Evolutionary conservation across 2,888 invertebrate species (phyloP), one percentile per base, ranked within the genome.

Genomic region (Apocheima hispidaria): DNA sequence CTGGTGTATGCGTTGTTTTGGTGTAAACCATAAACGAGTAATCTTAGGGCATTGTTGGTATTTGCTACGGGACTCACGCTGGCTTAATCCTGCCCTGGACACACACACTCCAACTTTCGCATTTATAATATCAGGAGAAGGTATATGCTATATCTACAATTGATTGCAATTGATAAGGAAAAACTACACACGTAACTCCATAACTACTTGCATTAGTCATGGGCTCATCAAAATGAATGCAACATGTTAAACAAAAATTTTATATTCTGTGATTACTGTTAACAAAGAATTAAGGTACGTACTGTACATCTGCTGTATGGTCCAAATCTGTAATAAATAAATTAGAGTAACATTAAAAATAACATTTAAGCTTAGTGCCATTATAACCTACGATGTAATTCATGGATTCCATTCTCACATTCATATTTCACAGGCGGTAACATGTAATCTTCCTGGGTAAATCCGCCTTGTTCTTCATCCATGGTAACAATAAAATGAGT

Each of bases 231-330:
- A 14, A 16, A 18, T 38, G 7, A 55, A 51, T 62, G 64, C 33
- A 56, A 33, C 48, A 56, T 40, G 18, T 38, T 30, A n/a, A n/a
- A n/a, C n/a, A n/a, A n/a, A n/a, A n/a, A n/a, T 12, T 36, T 21
- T 50, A 58, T 52, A 52, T 63, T 18, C 6, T n/a, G 16, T 28
- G 16, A 38, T 14, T 28, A 9, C 2, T 28, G 33, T 16, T 4
- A 36, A 18, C 5, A 26, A 40, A 28, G 16, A 61, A 62, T 40
- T 43, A 57, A 50, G 48, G 55, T 79, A 96, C 97, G 96, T 94
- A 98, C 97, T 99, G 99, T n/a, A 99, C 97, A 93, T 99, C 99
- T 16, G 99, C 99, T 28, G 99, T 98, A 84, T 99, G 99, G 82
- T 99, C 99, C 84, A 99, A 93, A 94, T 97, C 98, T 98, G 93